A percentile compares a stretch with the other conserved stretches of the same genome.
These are phyloP conservation scores for Typhlichthys eigenmanni DNA, from an alignment of 2,797 vertebrate genomes.

Conservation along the genomic window DNA sequence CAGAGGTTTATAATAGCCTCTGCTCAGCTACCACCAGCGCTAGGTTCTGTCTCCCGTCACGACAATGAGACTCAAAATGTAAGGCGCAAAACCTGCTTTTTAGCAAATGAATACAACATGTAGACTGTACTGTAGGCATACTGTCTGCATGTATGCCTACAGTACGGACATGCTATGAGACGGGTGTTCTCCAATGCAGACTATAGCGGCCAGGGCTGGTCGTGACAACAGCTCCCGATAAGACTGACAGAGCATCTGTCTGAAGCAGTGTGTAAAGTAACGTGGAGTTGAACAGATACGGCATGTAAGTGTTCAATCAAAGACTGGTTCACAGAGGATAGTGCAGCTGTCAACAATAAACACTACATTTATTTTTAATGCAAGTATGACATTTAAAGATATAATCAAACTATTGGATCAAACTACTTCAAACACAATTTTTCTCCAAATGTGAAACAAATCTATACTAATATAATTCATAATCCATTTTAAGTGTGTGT, in stretches of 20 bases:
- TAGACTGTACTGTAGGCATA: too few species aligned
- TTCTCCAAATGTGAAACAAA: too few species aligned
- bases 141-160: too few species aligned
- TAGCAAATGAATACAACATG: too few species aligned
- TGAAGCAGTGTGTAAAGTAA: conserved; percentile 39
- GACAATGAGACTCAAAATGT: conserved; percentile 27
- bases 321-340: conserved; percentile 22
- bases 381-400: too few species aligned
- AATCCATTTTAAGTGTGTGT: too few species aligned
- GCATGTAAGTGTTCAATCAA: conserved; percentile 47
- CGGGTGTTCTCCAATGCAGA: background rate
- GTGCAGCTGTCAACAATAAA: conserved; percentile 27
- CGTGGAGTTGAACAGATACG: conserved; percentile 38
- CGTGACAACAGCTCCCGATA: conserved; percentile 37
- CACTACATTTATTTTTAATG: too few species aligned
- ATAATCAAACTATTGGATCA: too few species aligned
- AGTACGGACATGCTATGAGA: too few species aligned
- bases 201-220: background rate
- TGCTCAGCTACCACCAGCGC: conserved; percentile 67
- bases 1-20: conserved; percentile 66
- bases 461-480: too few species aligned
- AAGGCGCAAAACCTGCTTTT: too few species aligned
- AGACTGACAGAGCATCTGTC: conserved; percentile 46
- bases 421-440: too few species aligned
- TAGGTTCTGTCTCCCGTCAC: conserved; percentile 35